Conservation (phyloP, 2,888 invertebrate species). For the Andrena praecox region DNA sequence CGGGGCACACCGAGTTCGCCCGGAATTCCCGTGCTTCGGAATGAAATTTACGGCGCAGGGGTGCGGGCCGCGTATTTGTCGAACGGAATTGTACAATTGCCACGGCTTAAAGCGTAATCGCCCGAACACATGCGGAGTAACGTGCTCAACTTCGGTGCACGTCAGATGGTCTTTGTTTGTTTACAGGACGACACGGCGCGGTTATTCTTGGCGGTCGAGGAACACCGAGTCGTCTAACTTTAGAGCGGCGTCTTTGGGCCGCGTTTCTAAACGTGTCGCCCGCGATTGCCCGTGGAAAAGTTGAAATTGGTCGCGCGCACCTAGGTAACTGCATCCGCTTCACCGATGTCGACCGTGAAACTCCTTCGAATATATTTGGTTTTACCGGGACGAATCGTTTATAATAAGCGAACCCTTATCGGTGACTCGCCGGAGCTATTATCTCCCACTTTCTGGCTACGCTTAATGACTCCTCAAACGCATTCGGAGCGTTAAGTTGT, state of each 20-base stretch:
- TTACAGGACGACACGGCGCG: conserved; percentile 72
- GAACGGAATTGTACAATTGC: background rate
- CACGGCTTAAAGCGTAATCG: conserved; percentile 12
- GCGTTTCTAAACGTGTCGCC: conserved; percentile 62
- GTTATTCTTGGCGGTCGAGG: conserved; percentile 71
- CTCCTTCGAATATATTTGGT: background rate
- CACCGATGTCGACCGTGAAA: background rate
- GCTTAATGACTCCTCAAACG: too few relatives aligned
- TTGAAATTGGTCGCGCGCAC: conserved; percentile 28
- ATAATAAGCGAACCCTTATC: too few relatives aligned
- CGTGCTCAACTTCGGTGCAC: conserved; percentile 45
- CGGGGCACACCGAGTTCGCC: background rate
- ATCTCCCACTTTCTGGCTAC: too few relatives aligned
- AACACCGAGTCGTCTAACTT: conserved; percentile 68
- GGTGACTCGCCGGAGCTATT: too few relatives aligned
- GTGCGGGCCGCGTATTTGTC: conserved; percentile 4
- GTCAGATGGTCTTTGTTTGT: conserved; percentile 73
- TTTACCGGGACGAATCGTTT: background rate
- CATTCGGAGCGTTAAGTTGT: too few relatives aligned
- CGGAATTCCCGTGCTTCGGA: background rate
- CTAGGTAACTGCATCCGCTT: too few relatives aligned
- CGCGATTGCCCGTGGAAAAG: conserved; percentile 43
- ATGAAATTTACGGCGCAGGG: conserved; percentile 20
- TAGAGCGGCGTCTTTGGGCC: conserved; percentile 65
- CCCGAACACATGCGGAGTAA: background rate